Conservation (phyloP, 2,113 vertebrate genomes). For the Vombatus ursinus region DNA sequence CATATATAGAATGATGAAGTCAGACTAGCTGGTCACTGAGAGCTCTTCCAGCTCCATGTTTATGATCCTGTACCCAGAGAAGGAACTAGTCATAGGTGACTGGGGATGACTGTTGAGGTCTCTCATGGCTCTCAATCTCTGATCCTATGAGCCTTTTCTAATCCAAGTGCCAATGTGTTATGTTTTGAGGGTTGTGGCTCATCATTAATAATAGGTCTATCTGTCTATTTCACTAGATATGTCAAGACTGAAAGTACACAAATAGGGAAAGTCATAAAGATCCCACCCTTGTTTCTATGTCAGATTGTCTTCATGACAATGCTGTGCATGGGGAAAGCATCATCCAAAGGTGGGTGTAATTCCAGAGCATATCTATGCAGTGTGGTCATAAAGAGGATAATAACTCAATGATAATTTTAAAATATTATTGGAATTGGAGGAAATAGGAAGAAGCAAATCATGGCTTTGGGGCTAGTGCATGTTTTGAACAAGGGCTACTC, state of each 20-base stretch:
- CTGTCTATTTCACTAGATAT: neutral
- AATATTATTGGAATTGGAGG: neutral
- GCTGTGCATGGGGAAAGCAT: neutral
- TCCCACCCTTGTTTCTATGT: neutral
- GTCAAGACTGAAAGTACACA: neutral
- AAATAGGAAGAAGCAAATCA: neutral
- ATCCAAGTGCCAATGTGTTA: neutral
- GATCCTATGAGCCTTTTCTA: neutral
- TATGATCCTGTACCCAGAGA: neutral
- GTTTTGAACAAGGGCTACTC: neutral
- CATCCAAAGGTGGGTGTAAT: neutral
- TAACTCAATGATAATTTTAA: neutral
- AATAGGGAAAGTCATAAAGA: neutral
- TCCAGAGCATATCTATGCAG: neutral
- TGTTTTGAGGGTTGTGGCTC: neutral
- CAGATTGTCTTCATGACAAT: neutral
- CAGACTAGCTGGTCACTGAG: neutral
- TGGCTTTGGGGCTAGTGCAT: neutral
- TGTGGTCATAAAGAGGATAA: neutral
- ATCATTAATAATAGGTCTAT: neutral
- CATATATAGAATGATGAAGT: neutral
- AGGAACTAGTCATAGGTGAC: neutral
- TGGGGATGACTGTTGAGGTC: neutral
- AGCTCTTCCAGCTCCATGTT: neutral
- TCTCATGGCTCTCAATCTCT: neutral